Conservation (phyloP, 2,797 vertebrate species). For the Schizopygopsis malacanthus region DNA sequence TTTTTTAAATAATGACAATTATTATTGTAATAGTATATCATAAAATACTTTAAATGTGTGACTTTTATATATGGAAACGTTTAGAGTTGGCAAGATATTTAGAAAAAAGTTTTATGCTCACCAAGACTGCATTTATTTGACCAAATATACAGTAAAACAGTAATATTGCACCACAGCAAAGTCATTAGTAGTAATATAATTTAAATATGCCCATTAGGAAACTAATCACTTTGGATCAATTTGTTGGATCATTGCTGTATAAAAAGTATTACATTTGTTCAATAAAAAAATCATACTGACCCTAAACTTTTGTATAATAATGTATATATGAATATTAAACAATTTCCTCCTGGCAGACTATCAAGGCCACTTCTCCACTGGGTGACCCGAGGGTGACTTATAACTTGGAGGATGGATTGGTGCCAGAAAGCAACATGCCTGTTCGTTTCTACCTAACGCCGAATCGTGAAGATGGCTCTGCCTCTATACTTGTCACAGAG, state of each 20-base stretch:
- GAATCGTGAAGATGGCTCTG: slow-evolving; percentile 88
- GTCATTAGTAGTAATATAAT: neutral
- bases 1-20: neutral
- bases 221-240: neutral
- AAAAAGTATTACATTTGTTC: neutral
- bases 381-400: slow-evolving; percentile 89
- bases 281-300: neutral
- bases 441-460: slow-evolving; percentile 89
- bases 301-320: neutral
- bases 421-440: slow-evolving; percentile 90
- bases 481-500: slow-evolving; percentile 88
- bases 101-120: neutral
- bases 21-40: neutral
- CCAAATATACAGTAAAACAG: neutral
- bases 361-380: slow-evolving; percentile 84
- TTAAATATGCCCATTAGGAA: neutral
- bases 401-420: slow-evolving; percentile 87
- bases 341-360: slow-evolving; percentile 72
- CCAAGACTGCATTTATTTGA: neutral
- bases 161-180: neutral
- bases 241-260: neutral
- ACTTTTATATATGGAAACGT: neutral
- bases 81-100: neutral
- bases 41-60: neutral
- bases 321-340: slow-evolving; percentile 9